These are phyloP conservation scores for Aptenodytes forsteri DNA, from an alignment of 2,113 vertebrate genomes.

Conservation along the genomic window DNA sequence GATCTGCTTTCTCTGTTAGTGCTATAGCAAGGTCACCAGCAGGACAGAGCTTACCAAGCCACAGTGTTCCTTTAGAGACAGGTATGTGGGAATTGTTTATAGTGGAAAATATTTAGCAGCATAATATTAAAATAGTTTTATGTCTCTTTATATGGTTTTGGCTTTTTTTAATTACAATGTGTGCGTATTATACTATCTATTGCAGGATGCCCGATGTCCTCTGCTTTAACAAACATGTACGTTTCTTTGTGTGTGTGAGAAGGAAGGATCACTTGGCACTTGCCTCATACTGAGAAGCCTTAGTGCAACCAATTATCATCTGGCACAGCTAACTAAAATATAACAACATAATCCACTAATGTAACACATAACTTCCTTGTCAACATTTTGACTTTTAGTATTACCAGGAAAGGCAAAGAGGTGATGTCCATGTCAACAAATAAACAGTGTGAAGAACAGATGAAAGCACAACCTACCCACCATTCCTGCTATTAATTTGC, in stretches of 20 bases:
- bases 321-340: neutral
- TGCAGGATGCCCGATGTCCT: neutral
- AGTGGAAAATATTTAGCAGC: neutral
- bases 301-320: neutral
- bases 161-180: neutral
- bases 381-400: neutral
- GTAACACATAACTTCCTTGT: neutral
- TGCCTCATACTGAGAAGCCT: neutral
- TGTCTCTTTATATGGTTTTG: neutral
- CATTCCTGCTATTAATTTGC: neutral
- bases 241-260: neutral
- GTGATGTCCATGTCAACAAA: neutral
- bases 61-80: conserved; percentile 85
- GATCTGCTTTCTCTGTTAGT: conserved; percentile 81
- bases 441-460: neutral
- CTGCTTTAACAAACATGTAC: neutral
- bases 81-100: conserved; percentile 65
- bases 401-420: neutral
- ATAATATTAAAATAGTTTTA: neutral
- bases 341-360: neutral
- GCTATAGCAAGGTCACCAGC: conserved; percentile 76
- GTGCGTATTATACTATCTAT: neutral
- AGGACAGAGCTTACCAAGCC: conserved; percentile 87
- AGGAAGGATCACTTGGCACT: neutral
- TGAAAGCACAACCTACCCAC: neutral